phyloP scores from a whole-genome alignment of 2,888 invertebrate species.

The Branchipolynoe longqiensis region DNA sequence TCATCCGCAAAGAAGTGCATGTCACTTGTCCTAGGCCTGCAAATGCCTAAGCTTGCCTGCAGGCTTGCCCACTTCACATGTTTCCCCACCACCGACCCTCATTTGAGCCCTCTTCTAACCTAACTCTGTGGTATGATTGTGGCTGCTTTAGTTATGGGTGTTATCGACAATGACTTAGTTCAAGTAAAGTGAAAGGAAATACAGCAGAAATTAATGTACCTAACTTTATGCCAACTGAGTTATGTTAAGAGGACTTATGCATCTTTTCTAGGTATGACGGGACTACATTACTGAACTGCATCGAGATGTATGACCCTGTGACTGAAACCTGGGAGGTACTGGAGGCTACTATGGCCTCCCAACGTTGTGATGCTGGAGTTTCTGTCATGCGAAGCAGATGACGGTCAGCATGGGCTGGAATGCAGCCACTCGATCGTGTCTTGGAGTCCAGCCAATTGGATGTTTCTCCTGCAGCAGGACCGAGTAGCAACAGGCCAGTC shows the following conservation, averaged over 20 bases:
- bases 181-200: too few species aligned
- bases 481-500: background rate
- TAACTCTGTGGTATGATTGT: too few species aligned
- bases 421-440: slow-evolving; percentile 8
- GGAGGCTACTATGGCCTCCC: slow-evolving; percentile 76
- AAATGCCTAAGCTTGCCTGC: too few species aligned
- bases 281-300: slow-evolving; percentile 75
- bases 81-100: too few species aligned
- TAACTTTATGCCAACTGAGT: background rate
- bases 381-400: slow-evolving; percentile 74
- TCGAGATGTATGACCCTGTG: slow-evolving; percentile 78
- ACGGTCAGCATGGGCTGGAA: slow-evolving; percentile 43
- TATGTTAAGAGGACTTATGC: background rate
- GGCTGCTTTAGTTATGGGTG: too few species aligned
- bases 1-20: too few species aligned
- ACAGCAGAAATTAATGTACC: too few species aligned
- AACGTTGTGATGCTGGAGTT: slow-evolving; percentile 80
- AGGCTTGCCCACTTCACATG: too few species aligned
- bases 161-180: too few species aligned
- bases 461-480: background rate
- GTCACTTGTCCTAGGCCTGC: too few species aligned
- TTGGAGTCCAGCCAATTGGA: background rate
- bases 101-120: too few species aligned
- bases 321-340: slow-evolving; percentile 77
- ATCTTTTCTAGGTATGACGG: slow-evolving; percentile 80